Evolutionary conservation across 2,797 vertebrate genomes (phyloP).

Genomic region (Mus spretus): DNA sequence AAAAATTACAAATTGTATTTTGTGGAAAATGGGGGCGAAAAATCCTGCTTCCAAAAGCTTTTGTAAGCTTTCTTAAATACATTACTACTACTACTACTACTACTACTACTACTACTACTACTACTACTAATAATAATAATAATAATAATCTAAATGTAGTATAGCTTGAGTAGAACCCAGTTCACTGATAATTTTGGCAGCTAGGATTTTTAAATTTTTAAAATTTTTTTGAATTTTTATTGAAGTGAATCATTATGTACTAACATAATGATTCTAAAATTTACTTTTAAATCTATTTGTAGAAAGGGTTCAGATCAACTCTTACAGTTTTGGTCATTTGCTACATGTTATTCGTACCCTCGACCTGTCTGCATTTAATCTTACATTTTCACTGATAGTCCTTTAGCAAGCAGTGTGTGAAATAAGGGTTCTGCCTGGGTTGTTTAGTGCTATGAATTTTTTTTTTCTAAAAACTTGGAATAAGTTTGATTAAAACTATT

Average conservation of each 20-base stretch:
- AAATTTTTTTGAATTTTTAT: slow-evolving; percentile 64
- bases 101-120: neutral
- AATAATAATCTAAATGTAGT: neutral
- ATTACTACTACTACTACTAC: neutral
- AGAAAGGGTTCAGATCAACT: slow-evolving; percentile 52
- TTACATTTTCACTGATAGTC: slow-evolving; percentile 53
- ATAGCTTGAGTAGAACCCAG: slow-evolving; percentile 56
- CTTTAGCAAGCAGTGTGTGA: slow-evolving; percentile 51
- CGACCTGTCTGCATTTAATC: slow-evolving; percentile 46
- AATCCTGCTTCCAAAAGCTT: slow-evolving; percentile 41
- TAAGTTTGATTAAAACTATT: slow-evolving; percentile 74
- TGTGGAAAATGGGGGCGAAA: slow-evolving; percentile 81
- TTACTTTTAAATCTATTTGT: slow-evolving; percentile 64
- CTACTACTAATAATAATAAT: slow-evolving; percentile 32
- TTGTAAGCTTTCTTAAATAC: slow-evolving; percentile 75
- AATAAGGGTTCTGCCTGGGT: slow-evolving; percentile 66
- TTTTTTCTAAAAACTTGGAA: slow-evolving; percentile 71
- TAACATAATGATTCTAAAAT: slow-evolving; percentile 46
- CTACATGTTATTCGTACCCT: slow-evolving; percentile 47
- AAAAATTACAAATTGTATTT: slow-evolving; percentile 86
- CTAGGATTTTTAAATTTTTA: slow-evolving; percentile 65
- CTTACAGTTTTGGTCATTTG: slow-evolving; percentile 38
- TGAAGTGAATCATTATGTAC: neutral
- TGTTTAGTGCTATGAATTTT: slow-evolving; percentile 60
- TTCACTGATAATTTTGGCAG: neutral